A percentile compares a stretch with the other conserved stretches of the same genome.
Evolutionary conservation across 2,113 vertebrate species (phyloP).

Genomic region (Tragelaphus imberbis): DNA sequence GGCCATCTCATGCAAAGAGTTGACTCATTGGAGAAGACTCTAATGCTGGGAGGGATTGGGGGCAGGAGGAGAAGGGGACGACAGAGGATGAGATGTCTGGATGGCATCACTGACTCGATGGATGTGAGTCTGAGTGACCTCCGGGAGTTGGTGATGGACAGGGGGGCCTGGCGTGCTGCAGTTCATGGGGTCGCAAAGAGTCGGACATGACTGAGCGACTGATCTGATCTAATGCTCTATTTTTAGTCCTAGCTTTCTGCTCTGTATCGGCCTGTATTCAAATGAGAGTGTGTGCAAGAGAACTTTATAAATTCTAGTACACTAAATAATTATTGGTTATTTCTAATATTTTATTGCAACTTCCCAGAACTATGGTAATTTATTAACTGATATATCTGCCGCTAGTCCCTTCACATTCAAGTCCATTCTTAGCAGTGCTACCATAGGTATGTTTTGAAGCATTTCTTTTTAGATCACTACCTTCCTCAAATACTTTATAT

Average conservation of each 20-base stretch:
- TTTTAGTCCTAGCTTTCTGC: background rate
- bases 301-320: background rate
- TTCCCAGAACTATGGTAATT: background rate
- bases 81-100: too few relatives aligned
- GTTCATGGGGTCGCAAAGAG: too few relatives aligned
- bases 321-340: background rate
- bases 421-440: background rate
- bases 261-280: background rate
- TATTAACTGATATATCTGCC: background rate
- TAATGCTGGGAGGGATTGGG: too few relatives aligned
- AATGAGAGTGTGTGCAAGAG: background rate
- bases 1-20: too few relatives aligned
- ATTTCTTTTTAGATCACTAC: background rate
- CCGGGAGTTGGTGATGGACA: too few relatives aligned
- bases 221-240: background rate
- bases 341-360: constrained; percentile 14
- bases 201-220: too few relatives aligned
- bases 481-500: background rate
- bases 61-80: too few relatives aligned
- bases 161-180: too few relatives aligned
- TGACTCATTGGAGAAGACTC: too few relatives aligned
- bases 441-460: background rate
- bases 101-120: too few relatives aligned
- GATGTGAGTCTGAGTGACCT: too few relatives aligned
- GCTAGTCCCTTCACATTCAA: background rate